Base-by-base conservation (phyloP, 2,888 invertebrate genomes). In the Morpho helenor region DNA sequence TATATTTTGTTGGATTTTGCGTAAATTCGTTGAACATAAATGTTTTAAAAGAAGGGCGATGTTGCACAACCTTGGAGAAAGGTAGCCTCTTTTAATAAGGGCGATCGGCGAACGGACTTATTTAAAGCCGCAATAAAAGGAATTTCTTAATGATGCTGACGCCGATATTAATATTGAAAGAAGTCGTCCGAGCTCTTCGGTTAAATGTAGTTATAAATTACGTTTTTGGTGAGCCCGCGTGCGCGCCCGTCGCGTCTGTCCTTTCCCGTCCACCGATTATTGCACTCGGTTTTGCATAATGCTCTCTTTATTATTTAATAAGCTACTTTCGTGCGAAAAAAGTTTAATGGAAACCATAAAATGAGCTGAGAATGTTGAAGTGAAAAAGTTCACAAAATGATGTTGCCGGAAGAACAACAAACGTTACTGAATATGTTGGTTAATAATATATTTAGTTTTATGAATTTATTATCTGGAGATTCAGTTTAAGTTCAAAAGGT, bases 61-160 rank as follows among this genome's bases (percentile, higher is more conserved):
- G 74, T 84, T 83, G 77, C 84, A 76, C 83, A 86, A 86, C 82
- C 80, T 81, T 78, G 85, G 87, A 87, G 87, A 87, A 89, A 88
- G 87, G 88, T 81, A 82, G 84, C 74, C 79, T 81, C 81, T 75
- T 81, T 80, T 82, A 82, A 79, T 82, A 82, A 84, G 82, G 74
- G 80, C 81, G 81, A 80, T 79, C 79, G 79, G 71, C 73, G 79
- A 77, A 72, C 74, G 83, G 75, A 86, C 85, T 88, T 88, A 88
- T 87, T 89, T 87, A 83, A 85, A 86, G 79, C 81, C 72, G 81
- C 89, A 88, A 87, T 89, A 89, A 88, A 88, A 88, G 89, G 89
- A 83, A 88, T 88, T 82, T 82, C 81, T 87, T 88, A 89, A 89
- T 89, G 89, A 89, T 83, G 87, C 78, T 80, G 84, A 81, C 76